Evolutionary conservation across 2,797 vertebrate genomes (phyloP), one percentile per base, ranked within the genome.

Genomic region (Neosilurus mollespiculum): DNA sequence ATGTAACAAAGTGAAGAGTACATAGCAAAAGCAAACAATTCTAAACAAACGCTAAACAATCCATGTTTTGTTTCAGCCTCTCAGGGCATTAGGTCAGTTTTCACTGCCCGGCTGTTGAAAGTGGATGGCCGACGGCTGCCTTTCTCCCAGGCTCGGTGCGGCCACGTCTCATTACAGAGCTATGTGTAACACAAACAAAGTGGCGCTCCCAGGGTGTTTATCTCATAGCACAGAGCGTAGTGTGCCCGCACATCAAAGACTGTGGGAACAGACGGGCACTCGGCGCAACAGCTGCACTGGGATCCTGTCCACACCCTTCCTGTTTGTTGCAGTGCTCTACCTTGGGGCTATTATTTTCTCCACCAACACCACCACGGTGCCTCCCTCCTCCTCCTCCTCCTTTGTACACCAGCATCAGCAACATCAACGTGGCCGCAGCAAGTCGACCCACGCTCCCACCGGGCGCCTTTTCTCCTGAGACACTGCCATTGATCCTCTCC

Each of bases 231-330:
- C 94, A 92, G 91, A 93, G 91, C 73, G 89, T 92, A 53, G 30
- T 90, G 88, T 93, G 92, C 93, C 92, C 89, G 9, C 88, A 92
- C 92, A 95, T 95, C 95, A 95, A 95, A 95, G 94, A 91, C 86
- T 90, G 91, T 93, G 93, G 92, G 94, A 95, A 95, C 92, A 94
- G 94, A 93, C 91, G 86, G 91, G 91, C 81, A 88, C 89, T 93
- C 91, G 87, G 90, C 89, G 85, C 88, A 90, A 93, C 94, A 94
- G 94, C 94, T 93, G 93, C 88, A 56, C 93, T 93, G 87, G 92
- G 91, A 95, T 94, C 94, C 94, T 94, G 93, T 93, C 93, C 94
- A 95, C 95, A 92, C 95, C 95, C 95, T 96, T 96, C 96, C 96
- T 96, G 95, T 94, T 94, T 92, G 92, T 87, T 84, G 90, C 88